These are phyloP conservation scores for Sarcophaga peregrina DNA, from an alignment of 1,140 invertebrate species.

Conservation along the genomic window DNA sequence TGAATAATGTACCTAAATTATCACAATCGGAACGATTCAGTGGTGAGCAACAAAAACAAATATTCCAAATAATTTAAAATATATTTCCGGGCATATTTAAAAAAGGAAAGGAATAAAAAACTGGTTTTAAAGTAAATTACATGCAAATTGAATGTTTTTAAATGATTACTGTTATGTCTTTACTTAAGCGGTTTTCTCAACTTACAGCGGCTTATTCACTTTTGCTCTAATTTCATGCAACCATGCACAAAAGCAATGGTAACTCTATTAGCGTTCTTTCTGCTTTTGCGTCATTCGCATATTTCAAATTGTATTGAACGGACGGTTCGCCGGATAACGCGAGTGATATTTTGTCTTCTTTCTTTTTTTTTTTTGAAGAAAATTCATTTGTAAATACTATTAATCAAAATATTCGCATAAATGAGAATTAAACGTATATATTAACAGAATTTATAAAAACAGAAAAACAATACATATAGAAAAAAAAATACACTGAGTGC, in stretches of 20 bases:
- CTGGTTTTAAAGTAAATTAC: too few relatives aligned
- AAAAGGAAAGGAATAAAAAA: too few relatives aligned
- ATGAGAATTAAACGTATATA: neutral
- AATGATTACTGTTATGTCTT: too few relatives aligned
- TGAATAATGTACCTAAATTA: too few relatives aligned
- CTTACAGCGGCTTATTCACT: too few relatives aligned
- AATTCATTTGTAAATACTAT: neutral
- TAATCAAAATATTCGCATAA: neutral
- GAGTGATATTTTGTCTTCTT: slow-evolving; percentile 1
- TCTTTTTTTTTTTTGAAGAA: neutral
- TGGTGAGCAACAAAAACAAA: too few relatives aligned
- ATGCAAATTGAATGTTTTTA: too few relatives aligned
- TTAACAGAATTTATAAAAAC: neutral
- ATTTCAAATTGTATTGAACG: slow-evolving; percentile 21
- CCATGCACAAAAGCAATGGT: neutral
- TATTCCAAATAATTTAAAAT: too few relatives aligned
- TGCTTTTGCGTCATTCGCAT: slow-evolving; percentile 35
- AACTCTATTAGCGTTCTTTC: neutral
- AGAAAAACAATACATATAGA: neutral
- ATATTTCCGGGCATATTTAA: too few relatives aligned
- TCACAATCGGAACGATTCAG: too few relatives aligned
- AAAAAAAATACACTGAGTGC: neutral
- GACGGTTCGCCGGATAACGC: slow-evolving; percentile 21
- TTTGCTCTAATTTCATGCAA: neutral
- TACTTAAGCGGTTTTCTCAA: too few relatives aligned